Percentiles rank a stretch among this genome's conserved stretches.
These are phyloP conservation scores for Drosophila oshimai DNA, from an alignment of 1,140 invertebrate genomes.

Conservation along the genomic window DNA sequence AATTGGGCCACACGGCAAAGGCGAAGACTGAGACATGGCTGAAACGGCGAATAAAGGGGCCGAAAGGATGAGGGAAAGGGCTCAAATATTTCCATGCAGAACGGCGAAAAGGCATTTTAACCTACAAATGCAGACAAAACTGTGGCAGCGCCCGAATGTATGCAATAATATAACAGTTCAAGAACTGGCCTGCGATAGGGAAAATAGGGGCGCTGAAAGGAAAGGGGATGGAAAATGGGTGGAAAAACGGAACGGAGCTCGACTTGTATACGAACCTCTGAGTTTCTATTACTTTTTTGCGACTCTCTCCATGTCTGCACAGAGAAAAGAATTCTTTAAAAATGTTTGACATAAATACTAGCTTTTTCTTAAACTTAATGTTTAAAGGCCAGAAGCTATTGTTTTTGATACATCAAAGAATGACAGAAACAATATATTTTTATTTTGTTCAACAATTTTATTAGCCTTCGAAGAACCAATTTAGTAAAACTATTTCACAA, in stretches of 20 bases:
- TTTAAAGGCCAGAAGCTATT: too few species aligned
- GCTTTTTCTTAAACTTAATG: too few species aligned
- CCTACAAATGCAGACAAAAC: constrained; percentile 56
- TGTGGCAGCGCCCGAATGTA: constrained; percentile 73
- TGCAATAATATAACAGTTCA: constrained; percentile 79
- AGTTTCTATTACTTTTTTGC: constrained; percentile 72
- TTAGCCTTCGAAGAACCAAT: too few species aligned
- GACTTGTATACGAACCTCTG: constrained; percentile 40
- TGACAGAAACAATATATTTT: too few species aligned
- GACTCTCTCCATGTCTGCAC: constrained; percentile 9
- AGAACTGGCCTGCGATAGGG: constrained; percentile 57
- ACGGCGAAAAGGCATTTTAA: constrained; percentile 65
- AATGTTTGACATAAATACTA: too few species aligned
- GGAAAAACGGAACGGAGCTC: constrained; percentile 26
- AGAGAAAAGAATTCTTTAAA: not conserved
- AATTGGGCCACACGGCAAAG: constrained; percentile 68
- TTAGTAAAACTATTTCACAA: too few species aligned
- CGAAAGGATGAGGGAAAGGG: not conserved
- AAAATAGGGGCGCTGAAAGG: not conserved
- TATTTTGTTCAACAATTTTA: too few species aligned
- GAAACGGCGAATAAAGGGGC: not conserved
- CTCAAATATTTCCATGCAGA: constrained; percentile 45
- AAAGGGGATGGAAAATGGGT: not conserved
- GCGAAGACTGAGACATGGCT: constrained; percentile 39
- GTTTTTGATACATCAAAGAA: too few species aligned